These are phyloP conservation scores for Otus sunia DNA, from an alignment of 2,113 vertebrate genomes.

Conservation along the genomic window DNA sequence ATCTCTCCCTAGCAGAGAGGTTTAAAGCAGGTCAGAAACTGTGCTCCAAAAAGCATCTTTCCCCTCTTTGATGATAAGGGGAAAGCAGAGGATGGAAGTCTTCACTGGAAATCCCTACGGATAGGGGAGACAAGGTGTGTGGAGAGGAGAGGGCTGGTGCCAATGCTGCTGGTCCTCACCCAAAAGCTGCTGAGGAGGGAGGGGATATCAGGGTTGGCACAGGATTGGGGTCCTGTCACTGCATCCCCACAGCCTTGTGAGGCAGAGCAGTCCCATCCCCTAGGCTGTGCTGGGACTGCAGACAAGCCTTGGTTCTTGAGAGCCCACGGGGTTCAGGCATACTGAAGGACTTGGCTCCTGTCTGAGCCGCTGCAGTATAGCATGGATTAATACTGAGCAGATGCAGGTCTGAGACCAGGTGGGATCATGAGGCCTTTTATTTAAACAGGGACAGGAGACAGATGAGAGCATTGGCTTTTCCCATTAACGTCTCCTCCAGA, in stretches of 20 bases:
- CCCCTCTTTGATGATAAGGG: not conserved
- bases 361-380: fast-evolving
- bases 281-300: not conserved
- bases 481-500: not conserved
- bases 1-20: not conserved
- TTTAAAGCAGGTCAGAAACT: not conserved
- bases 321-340: fast-evolving
- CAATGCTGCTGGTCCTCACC: fast-evolving
- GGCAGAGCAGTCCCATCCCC: not conserved
- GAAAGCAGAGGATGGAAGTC: not conserved
- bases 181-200: too few species aligned
- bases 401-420: not conserved
- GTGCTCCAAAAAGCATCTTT: not conserved
- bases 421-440: not conserved
- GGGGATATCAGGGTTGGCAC: too few species aligned
- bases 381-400: not conserved
- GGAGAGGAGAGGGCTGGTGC: not conserved
- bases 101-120: not conserved
- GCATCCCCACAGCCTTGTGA: not conserved
- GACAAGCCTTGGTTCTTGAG: fast-evolving
- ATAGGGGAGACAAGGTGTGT: not conserved
- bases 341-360: not conserved
- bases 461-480: not conserved
- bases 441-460: not conserved
- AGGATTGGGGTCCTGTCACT: not conserved